Evolutionary conservation across 2,888 invertebrate species (phyloP).

Genomic region (Ecliptopera silaceata): DNA sequence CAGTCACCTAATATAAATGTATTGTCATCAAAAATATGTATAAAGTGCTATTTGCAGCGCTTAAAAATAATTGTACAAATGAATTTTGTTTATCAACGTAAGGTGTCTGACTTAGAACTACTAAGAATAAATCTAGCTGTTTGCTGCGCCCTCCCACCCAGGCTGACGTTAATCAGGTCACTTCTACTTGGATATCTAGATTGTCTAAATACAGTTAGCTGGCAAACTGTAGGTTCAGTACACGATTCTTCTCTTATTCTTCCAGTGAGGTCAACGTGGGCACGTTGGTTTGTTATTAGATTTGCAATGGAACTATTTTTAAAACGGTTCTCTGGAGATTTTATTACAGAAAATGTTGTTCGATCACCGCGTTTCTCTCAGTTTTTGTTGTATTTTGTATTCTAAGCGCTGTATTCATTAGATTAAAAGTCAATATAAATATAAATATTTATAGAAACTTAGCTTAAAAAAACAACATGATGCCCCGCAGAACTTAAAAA

Average conservation of each 20-base stretch:
- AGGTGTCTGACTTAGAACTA: constrained; percentile 65
- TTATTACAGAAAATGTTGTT: constrained; percentile 37
- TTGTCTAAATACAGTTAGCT: constrained; percentile 53
- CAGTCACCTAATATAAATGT: too few species aligned
- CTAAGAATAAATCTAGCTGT: constrained; percentile 70
- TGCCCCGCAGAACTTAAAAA: too few species aligned
- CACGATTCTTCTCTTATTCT: constrained; percentile 55
- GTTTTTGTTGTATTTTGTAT: neutral
- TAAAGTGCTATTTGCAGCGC: too few species aligned
- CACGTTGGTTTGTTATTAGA: constrained; percentile 59
- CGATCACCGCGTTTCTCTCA: neutral
- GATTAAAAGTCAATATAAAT: too few species aligned
- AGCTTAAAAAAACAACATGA: too few species aligned
- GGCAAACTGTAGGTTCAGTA: constrained; percentile 36
- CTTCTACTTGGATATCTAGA: constrained; percentile 65
- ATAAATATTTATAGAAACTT: too few species aligned
- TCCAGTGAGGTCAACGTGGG: constrained; percentile 53
- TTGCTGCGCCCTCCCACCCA: constrained; percentile 58
- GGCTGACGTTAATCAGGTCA: constrained; percentile 70
- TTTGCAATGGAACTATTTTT: constrained; percentile 49
- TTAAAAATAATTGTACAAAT: neutral
- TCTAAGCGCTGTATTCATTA: too few species aligned
- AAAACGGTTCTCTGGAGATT: constrained; percentile 37
- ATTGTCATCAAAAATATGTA: too few species aligned
- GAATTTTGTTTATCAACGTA: constrained; percentile 50